Conservation (phyloP, 1,140 invertebrate genomes). For the Sitobion miscanthi region DNA sequence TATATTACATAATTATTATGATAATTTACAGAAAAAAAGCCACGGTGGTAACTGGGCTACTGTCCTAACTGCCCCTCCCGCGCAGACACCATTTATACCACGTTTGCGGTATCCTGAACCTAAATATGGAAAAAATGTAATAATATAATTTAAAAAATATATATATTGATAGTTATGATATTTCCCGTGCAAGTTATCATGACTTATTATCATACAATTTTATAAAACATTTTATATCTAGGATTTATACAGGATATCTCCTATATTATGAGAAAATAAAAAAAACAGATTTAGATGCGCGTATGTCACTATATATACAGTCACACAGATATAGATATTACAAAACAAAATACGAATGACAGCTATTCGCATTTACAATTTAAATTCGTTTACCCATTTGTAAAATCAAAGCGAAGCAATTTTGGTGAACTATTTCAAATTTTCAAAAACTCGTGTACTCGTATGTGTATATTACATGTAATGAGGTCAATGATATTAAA, state of each 20-base stretch:
- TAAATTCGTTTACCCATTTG: neutral
- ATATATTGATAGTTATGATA: neutral
- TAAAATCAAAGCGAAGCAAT: neutral
- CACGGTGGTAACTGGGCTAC: too few relatives aligned
- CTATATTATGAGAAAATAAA: neutral
- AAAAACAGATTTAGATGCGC: neutral
- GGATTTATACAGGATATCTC: neutral
- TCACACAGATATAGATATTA: neutral
- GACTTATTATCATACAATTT: neutral
- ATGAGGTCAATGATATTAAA: constrained; percentile 7
- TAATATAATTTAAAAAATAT: too few relatives aligned
- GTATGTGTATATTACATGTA: neutral
- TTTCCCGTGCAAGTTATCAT: neutral
- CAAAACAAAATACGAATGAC: neutral
- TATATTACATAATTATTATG: too few relatives aligned
- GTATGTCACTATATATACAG: too few relatives aligned
- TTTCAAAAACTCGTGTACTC: neutral
- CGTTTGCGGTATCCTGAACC: too few relatives aligned
- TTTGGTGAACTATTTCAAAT: neutral
- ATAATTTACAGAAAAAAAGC: too few relatives aligned
- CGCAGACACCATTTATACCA: too few relatives aligned
- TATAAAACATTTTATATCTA: neutral
- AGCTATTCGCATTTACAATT: neutral
- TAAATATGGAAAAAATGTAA: too few relatives aligned
- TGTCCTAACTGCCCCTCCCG: too few relatives aligned